A percentile compares a stretch with the other conserved stretches of the same genome.
phyloP scores from a whole-genome alignment of 2,113 vertebrate species.

The Phyllostomus discolor region DNA sequence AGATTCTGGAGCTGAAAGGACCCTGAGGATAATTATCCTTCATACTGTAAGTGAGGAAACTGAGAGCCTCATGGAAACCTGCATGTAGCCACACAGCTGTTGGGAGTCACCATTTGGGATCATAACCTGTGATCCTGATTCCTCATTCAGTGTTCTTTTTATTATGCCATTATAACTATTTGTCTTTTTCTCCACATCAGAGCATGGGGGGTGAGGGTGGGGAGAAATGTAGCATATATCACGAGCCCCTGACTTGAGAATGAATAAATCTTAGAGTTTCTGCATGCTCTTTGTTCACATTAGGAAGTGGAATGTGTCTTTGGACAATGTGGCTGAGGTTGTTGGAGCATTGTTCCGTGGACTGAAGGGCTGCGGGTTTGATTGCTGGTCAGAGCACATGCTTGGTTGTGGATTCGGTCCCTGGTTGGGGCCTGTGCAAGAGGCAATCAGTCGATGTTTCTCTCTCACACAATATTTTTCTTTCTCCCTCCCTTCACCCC shows the following conservation, averaged over 20 bases:
- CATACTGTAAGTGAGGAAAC: background rate
- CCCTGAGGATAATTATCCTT: background rate
- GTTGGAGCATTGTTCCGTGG: too few species aligned
- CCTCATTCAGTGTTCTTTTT: background rate
- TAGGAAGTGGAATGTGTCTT: background rate
- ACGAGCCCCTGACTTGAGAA: constrained; percentile 11
- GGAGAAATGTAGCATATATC: background rate
- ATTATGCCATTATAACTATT: background rate
- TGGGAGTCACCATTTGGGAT: background rate
- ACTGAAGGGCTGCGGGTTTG: too few species aligned
- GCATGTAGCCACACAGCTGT: too few species aligned
- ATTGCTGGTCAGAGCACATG: too few species aligned
- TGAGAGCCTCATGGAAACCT: background rate
- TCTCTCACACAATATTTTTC: too few species aligned
- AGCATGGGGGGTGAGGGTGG: background rate
- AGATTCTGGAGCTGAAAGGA: background rate
- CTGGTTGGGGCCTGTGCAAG: too few species aligned
- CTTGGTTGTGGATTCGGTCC: too few species aligned
- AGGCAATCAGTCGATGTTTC: too few species aligned
- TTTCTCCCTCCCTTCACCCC: too few species aligned
- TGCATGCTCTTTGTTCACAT: background rate
- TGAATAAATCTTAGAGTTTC: constrained; percentile 25
- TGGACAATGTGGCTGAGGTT: too few species aligned
- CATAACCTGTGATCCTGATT: background rate
- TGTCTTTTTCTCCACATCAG: background rate